Base-by-base conservation (phyloP, 1,140 invertebrate species). In the Drosophila sturtevanti region DNA sequence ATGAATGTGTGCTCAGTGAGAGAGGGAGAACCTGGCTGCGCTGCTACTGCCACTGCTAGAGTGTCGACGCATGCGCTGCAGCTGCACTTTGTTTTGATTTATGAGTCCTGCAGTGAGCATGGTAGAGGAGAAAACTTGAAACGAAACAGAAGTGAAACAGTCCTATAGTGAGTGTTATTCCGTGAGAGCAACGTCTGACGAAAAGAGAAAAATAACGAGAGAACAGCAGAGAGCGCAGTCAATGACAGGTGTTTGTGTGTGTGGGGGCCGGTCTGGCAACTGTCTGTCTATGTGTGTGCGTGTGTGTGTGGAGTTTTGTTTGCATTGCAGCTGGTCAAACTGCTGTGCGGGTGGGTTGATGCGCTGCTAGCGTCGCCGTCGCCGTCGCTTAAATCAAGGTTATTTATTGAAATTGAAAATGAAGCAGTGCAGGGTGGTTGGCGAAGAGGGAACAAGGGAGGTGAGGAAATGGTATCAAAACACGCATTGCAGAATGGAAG, bases 331-430 rank as follows among this genome's bases (percentile, higher is more conserved):
- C 84, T 89, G 82, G 82, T 89, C 84, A 87, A 82, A 89, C 63
- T 54, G 51, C 58, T 73, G 65, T 69, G 74, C 61, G 73, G 72
- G 68, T 78, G 72, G 63, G 67, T 56, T 69, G 12, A n/a, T 24
- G 48, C n/a, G n/a, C 78, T 71, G 69, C 52, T 55, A 31, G 44
- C 84, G 84, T 59, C 70, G 79, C 76, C 84, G 84, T 59, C 70
- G 79, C 76, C 63, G 84, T 38, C 76, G 77, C 80, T 87, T 87
- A 87, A 87, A 87, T 87, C 84, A 87, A 87, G 84, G 84, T 87
- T 87, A 87, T 87, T 87, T 87, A 87, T 87, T 87, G 84, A 87
- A 89, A 87, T 87, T 87, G 84, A 87, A 87, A 87, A 84, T 89
- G 84, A 87, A 87, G 77, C 84, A 71, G 60, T 56, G 70, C 69